phyloP scores from a whole-genome alignment of 2,797 vertebrate genomes.

The Artibeus lituratus region DNA sequence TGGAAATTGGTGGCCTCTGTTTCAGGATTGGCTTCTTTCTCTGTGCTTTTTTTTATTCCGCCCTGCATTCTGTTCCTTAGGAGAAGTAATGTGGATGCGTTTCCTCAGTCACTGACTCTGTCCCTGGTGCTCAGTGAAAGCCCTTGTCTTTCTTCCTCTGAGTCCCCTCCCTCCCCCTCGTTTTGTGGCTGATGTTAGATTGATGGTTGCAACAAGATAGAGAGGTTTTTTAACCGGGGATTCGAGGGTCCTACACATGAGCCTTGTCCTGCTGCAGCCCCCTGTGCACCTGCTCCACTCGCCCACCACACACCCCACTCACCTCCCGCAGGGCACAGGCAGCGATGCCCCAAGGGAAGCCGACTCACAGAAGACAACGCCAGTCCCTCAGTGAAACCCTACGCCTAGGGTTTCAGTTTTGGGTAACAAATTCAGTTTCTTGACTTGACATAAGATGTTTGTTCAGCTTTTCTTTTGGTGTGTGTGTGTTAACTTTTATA shows the following conservation, averaged over 20 bases:
- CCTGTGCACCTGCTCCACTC: no score
- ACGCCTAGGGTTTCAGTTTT: neutral
- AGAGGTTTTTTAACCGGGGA: neutral
- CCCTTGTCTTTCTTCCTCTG: neutral
- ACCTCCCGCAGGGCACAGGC: neutral
- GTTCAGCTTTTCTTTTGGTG: neutral
- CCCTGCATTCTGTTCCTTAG: neutral
- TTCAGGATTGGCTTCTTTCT: neutral
- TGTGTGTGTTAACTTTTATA: neutral
- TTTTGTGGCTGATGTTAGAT: neutral
- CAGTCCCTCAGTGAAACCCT: neutral
- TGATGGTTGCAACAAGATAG: neutral
- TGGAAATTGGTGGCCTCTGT: neutral
- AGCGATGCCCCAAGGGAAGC: neutral
- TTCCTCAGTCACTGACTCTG: neutral
- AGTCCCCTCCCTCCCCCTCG: neutral
- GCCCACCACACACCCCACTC: neutral
- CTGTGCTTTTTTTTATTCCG: neutral
- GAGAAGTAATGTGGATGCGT: neutral
- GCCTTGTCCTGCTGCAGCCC: neutral
- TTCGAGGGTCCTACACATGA: neutral
- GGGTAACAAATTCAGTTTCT: neutral
- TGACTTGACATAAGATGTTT: neutral
- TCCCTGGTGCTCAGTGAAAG: neutral
- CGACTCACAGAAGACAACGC: neutral